These are phyloP conservation scores for Campylomormyrus numenius DNA, from an alignment of 2,113 vertebrate species.

Conservation along the genomic window DNA sequence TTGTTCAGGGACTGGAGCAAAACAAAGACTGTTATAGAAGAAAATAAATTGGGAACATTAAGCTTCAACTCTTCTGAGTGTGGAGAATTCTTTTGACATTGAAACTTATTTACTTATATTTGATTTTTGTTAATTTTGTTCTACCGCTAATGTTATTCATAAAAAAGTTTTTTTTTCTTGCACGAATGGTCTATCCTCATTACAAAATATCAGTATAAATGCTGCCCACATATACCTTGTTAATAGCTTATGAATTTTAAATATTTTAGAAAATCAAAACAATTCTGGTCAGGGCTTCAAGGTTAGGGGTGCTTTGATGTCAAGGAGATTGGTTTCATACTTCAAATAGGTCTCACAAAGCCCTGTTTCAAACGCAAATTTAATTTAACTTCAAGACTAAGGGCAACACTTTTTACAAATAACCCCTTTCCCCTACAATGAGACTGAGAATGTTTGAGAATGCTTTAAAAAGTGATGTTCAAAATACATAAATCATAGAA, in stretches of 20 bases:
- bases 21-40: constrained; percentile 1
- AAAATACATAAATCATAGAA: not conserved
- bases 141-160: not conserved
- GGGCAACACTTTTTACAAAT: not conserved
- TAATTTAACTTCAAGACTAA: not conserved
- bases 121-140: not conserved
- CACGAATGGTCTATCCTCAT: not conserved
- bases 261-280: constrained; percentile 2
- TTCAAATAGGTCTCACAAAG: constrained; percentile 1
- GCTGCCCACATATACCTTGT: constrained; percentile 8
- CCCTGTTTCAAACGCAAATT: not conserved
- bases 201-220: not conserved
- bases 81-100: constrained; percentile 2
- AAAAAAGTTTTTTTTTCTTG: not conserved
- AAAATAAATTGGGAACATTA: not conserved
- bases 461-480: not conserved
- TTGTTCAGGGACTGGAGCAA: not conserved
- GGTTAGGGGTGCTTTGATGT: not conserved
- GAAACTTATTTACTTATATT: not conserved
- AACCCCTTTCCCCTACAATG: not conserved
- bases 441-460: not conserved
- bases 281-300: not conserved
- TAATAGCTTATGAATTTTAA: constrained; percentile 8
- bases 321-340: constrained; percentile 2
- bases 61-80: not conserved